These are phyloP conservation scores for Rhabditoides inermis DNA, from an alignment of 2,888 invertebrate species.

Conservation along the genomic window DNA sequence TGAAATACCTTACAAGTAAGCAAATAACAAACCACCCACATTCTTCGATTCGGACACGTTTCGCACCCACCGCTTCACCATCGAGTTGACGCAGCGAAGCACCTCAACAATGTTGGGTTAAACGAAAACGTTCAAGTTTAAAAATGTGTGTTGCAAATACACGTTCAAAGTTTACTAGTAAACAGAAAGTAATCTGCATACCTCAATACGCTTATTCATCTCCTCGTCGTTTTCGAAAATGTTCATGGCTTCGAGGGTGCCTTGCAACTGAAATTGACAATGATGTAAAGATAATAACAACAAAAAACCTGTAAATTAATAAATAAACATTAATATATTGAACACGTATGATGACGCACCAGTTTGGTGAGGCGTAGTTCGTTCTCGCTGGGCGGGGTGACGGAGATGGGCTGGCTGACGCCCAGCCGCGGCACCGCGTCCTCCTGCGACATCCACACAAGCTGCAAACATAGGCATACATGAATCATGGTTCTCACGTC, in stretches of 20 bases:
- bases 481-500: too few species aligned
- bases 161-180: too few species aligned
- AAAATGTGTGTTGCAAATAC: too few species aligned
- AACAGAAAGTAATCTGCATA: conserved; percentile 21
- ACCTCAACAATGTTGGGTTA: conserved; percentile 46
- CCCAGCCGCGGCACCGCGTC: conserved; percentile 30
- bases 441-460: too few species aligned
- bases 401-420: conserved; percentile 46
- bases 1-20: not conserved
- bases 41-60: conserved; percentile 69
- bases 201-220: conserved; percentile 37
- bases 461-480: too few species aligned
- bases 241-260: conserved; percentile 26
- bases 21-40: not conserved
- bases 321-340: too few species aligned
- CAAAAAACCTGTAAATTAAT: not conserved
- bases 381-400: conserved; percentile 25
- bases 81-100: conserved; percentile 70
- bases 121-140: too few species aligned
- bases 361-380: conserved; percentile 33
- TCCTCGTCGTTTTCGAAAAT: conserved; percentile 46
- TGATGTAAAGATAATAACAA: not conserved
- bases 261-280: conserved; percentile 12
- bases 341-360: conserved; percentile 10
- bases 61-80: conserved; percentile 88